These are phyloP conservation scores for Myopa testacea DNA, from an alignment of 2,888 invertebrate species.

Conservation along the genomic window DNA sequence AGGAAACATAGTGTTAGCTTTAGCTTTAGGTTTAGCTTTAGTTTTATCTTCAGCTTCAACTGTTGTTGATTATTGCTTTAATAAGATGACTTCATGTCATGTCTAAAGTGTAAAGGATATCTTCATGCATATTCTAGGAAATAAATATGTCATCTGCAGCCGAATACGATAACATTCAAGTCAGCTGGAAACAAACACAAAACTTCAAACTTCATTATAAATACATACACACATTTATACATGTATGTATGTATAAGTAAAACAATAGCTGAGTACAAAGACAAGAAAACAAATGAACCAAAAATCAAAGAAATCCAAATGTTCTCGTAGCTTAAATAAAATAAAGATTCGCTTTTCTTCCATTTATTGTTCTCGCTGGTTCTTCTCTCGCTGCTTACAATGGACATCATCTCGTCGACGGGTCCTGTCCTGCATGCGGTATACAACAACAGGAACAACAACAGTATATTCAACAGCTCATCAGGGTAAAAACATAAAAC, in stretches of 20 bases:
- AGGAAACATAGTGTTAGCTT: too few relatives aligned
- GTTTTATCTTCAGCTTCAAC: too few relatives aligned
- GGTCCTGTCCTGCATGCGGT: neutral
- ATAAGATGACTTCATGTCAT: neutral
- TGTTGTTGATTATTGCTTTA: too few relatives aligned
- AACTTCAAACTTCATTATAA: neutral
- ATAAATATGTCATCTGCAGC: constrained; percentile 60
- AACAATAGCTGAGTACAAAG: neutral
- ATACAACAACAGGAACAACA: too few relatives aligned
- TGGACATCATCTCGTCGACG: neutral
- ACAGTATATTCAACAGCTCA: neutral
- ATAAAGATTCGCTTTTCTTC: constrained; percentile 10
- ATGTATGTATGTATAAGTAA: too few relatives aligned
- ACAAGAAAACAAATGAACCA: neutral
- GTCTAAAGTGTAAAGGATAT: neutral
- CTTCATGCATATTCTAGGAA: constrained; percentile 51
- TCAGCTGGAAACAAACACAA: constrained; percentile 52
- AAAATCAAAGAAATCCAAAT: constrained; percentile 10
- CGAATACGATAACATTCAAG: constrained; percentile 55
- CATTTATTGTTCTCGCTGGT: neutral
- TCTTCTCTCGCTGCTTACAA: neutral
- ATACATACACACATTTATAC: too few relatives aligned
- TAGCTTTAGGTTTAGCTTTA: too few relatives aligned
- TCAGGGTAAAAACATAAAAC: neutral
- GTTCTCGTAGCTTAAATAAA: constrained; percentile 1